phyloP scores from a whole-genome alignment of 2,888 invertebrate species.

The Pimpla rufipes region DNA sequence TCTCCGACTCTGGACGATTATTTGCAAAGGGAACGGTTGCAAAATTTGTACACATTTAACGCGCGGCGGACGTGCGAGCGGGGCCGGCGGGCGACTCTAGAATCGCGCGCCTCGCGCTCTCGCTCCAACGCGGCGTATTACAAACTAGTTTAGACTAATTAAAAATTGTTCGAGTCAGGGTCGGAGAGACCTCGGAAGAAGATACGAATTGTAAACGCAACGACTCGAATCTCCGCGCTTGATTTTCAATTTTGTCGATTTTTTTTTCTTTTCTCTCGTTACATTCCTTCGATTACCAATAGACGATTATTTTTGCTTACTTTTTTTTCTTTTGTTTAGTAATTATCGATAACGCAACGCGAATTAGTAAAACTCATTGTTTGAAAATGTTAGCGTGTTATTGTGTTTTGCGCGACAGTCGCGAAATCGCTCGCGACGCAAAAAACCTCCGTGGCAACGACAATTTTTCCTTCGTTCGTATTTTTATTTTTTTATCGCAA shows the following conservation, averaged over 20 bases:
- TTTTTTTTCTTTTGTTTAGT: constrained; percentile 48
- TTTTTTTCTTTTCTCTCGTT: neutral
- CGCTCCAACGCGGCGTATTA: constrained; percentile 34
- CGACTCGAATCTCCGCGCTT: constrained; percentile 28
- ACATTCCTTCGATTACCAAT: constrained; percentile 17
- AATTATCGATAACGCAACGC: constrained; percentile 62
- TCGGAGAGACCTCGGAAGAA: constrained; percentile 49
- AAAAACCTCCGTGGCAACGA: constrained; percentile 41
- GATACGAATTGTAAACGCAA: constrained; percentile 48
- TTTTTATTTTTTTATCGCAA: constrained; percentile 12
- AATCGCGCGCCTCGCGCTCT: constrained; percentile 11
- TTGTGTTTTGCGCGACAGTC: constrained; percentile 51
- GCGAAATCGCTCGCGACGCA: constrained; percentile 24
- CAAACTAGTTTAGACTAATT: constrained; percentile 57
- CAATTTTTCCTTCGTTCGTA: constrained; percentile 27
- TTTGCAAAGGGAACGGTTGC: constrained; percentile 54
- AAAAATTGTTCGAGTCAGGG: constrained; percentile 50
- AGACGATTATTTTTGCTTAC: constrained; percentile 17
- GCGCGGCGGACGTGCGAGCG: constrained; percentile 18
- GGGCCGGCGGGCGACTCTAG: neutral
- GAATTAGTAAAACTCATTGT: constrained; percentile 62
- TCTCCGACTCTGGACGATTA: constrained; percentile 42
- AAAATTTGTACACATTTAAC: constrained; percentile 64
- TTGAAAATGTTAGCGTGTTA: constrained; percentile 41
- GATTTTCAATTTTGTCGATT: neutral